These are phyloP conservation scores for Nudaria mundana DNA, from an alignment of 2,888 invertebrate genomes.

Conservation along the genomic window DNA sequence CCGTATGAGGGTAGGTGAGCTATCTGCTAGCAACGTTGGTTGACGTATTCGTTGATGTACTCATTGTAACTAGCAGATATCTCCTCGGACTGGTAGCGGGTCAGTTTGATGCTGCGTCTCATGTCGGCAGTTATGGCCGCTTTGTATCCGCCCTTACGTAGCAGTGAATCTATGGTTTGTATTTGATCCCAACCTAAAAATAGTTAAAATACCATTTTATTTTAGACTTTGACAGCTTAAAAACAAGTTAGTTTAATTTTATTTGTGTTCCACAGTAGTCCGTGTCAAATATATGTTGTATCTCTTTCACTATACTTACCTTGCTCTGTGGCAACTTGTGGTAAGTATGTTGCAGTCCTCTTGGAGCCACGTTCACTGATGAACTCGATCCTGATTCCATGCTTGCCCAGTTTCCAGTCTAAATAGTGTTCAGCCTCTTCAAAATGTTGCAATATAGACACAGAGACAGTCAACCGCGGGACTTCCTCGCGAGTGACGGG, in stretches of 20 bases:
- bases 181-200: conserved; percentile 97
- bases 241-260: too few relatives aligned
- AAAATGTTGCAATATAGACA: conserved; percentile 97
- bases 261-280: too few relatives aligned
- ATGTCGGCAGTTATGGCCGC: conserved; percentile 93
- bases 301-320: conserved; percentile 85
- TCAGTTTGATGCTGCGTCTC: conserved; percentile 94
- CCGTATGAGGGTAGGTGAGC: conserved; percentile 59
- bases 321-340: conserved; percentile 99
- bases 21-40: conserved; percentile 88
- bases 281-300: too few relatives aligned
- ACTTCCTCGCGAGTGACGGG: conserved; percentile 97
- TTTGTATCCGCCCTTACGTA: conserved; percentile 98
- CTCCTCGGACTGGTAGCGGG: conserved; percentile 98
- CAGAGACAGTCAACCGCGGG: conserved; percentile 94
- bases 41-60: conserved; percentile 90
- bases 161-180: conserved; percentile 98
- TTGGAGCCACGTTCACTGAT: conserved; percentile 95
- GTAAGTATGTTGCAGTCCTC: conserved; percentile 98
- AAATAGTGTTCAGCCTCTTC: conserved; percentile 97
- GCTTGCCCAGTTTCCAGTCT: conserved; percentile 98
- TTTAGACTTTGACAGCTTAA: background rate
- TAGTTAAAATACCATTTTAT: background rate
- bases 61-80: conserved; percentile 93
- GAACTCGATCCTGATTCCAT: conserved; percentile 99